These are phyloP conservation scores for Potamarius usumacintae DNA, from an alignment of 2,113 vertebrate species.

Conservation along the genomic window DNA sequence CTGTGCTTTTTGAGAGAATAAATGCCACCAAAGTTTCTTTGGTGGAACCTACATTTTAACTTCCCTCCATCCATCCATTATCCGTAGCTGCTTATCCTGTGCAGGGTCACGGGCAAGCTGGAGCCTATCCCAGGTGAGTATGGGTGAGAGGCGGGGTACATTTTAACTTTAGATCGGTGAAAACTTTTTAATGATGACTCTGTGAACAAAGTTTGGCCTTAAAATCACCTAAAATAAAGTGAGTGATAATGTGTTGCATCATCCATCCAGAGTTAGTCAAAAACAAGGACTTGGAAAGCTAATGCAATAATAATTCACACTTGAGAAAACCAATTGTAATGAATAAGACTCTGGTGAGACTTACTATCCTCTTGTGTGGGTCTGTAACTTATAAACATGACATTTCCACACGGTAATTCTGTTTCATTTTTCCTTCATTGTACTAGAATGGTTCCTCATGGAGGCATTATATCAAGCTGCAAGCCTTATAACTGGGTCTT, in stretches of 20 bases:
- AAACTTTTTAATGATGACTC: slow-evolving; percentile 20
- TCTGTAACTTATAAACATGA: slow-evolving; percentile 9
- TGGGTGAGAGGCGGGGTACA: too few relatives aligned
- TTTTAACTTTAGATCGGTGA: not conserved
- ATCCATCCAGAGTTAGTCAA: not conserved
- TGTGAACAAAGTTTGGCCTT: not conserved
- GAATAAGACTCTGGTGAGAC: slow-evolving; percentile 24
- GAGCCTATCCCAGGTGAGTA: not conserved
- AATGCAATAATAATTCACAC: slow-evolving; percentile 5
- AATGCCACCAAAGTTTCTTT: not conserved
- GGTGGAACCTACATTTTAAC: not conserved
- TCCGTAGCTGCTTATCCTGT: too few relatives aligned
- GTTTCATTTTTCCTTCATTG: not conserved
- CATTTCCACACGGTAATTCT: not conserved
- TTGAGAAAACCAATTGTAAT: not conserved
- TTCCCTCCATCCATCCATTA: not conserved
- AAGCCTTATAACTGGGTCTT: not conserved
- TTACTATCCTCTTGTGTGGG: not conserved
- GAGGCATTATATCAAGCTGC: slow-evolving; percentile 14
- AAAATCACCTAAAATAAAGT: not conserved
- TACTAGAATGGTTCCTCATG: slow-evolving; percentile 2
- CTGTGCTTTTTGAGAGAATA: not conserved
- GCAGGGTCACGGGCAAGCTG: too few relatives aligned
- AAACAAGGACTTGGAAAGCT: not conserved
- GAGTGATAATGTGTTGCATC: slow-evolving; percentile 1